Base-by-base conservation (phyloP, 2,797 vertebrate species). In the Bothrops alternatus region DNA sequence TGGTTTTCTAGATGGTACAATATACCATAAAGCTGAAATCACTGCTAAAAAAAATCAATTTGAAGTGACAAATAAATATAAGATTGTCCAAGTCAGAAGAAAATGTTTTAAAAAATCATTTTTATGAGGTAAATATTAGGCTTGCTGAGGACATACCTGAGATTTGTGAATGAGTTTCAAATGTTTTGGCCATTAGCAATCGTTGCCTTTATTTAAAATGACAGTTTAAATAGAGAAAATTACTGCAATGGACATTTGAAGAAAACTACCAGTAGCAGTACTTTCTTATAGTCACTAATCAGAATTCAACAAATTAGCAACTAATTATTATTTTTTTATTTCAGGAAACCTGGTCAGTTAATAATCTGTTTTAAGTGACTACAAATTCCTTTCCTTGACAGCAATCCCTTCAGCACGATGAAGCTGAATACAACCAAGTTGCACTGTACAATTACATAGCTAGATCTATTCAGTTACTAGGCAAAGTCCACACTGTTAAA, bases 141-240 rank as follows among this genome's bases (percentile, higher is more conserved):
- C 2, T 90, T 65, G 37, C 47, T 92, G n/a, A 56, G 32, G 12
- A 85, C 37, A 37, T 61, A 56, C 2, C 7, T 89, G 26, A 63
- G 23, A 14, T 26, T 37, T 92, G 23, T 55, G 7, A 50, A n/a
- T 69, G 16, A 58, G 32, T 26, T 90, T 87, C 63, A 60, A 58
- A 32, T 88, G 58, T 87, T 50, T 28, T 63, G 42, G 26, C 12
- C 3, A 16, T 87, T 88, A 42, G 16, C 47, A 25, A 25, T 14
- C 6, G n/a, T 60, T 87, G 55, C 25, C 18, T 78, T 55, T 53
- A 55, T 87, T 85, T 37, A 16, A 23, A 87, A 86, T 65, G 32
- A 65, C 73, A 56, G 58, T 92, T 63, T 28, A n/a, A 82, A 63
- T 82, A 82, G 14, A 47, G 69, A 89, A 89, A 85, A 85, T 92